phyloP scores from a whole-genome alignment of 2,888 invertebrate species.

The Eucera pruinosa region DNA sequence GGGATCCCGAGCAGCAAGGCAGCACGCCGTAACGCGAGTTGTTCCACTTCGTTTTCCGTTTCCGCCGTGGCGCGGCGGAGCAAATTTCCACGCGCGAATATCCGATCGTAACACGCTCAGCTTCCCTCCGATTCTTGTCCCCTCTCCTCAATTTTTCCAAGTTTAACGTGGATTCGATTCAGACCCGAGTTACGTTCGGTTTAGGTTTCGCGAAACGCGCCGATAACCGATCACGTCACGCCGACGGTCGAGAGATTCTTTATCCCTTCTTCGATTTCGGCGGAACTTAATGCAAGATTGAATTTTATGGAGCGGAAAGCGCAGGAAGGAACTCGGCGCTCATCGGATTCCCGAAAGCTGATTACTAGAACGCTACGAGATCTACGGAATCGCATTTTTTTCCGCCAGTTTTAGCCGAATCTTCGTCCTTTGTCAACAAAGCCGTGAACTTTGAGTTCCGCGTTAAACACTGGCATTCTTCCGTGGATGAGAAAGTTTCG shows the following conservation, averaged over 20 bases:
- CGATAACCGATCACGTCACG: background rate
- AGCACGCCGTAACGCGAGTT: constrained; percentile 33
- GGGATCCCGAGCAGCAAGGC: background rate
- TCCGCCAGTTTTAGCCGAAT: background rate
- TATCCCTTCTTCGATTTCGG: too few species aligned
- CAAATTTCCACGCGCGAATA: constrained; percentile 16
- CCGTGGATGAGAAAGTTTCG: background rate
- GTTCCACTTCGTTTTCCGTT: constrained; percentile 26
- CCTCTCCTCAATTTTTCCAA: too few species aligned
- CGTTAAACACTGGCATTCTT: background rate
- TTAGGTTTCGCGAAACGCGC: too few species aligned
- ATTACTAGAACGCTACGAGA: background rate
- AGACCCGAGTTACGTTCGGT: too few species aligned
- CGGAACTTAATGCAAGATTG: background rate
- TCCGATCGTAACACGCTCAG: too few species aligned
- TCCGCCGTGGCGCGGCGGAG: background rate
- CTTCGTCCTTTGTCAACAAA: constrained; percentile 31
- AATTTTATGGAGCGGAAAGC: background rate
- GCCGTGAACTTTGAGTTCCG: too few species aligned
- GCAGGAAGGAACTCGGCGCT: background rate
- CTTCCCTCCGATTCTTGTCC: background rate
- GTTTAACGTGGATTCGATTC: too few species aligned
- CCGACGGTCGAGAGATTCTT: too few species aligned
- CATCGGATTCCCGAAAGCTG: background rate
- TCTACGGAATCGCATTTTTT: constrained; percentile 8